Conservation (phyloP, 2,797 vertebrate genomes). For the Jordanella pulchra region DNA sequence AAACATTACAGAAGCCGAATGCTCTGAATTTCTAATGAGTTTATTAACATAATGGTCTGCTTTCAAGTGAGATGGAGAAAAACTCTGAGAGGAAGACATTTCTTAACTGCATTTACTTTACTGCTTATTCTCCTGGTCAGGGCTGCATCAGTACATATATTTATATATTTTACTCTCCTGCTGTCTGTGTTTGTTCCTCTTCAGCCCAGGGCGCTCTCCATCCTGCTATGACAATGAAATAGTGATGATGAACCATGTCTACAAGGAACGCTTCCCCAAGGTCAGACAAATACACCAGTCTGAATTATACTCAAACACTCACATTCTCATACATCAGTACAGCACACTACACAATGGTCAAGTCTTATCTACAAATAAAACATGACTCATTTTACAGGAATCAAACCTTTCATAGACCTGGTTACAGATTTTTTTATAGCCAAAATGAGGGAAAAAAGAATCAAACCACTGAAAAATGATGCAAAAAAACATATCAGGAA, state of each 20-base stretch:
- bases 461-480: slow-evolving; percentile 11
- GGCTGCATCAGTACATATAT: background rate
- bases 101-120: background rate
- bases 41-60: background rate
- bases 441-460: background rate
- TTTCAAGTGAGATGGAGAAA: background rate
- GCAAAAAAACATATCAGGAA: background rate
- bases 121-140: slow-evolving; percentile 37
- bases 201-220: slow-evolving; percentile 83
- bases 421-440: slow-evolving; percentile 3
- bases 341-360: slow-evolving; percentile 7
- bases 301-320: slow-evolving; percentile 23
- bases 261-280: slow-evolving; percentile 96
- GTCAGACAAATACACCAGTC: slow-evolving; percentile 70
- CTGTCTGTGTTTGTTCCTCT: slow-evolving; percentile 62
- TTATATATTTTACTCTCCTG: slow-evolving; percentile 41
- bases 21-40: background rate
- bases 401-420: slow-evolving; percentile 4
- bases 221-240: slow-evolving; percentile 94
- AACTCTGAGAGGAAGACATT: background rate
- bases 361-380: slow-evolving; percentile 13
- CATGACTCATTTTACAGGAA: background rate
- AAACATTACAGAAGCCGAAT: slow-evolving; percentile 36
- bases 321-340: slow-evolving; percentile 4
- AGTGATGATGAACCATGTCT: slow-evolving; percentile 97